Evolutionary conservation across 1,140 invertebrate genomes (phyloP).

Genomic region (Drosophila bocqueti): DNA sequence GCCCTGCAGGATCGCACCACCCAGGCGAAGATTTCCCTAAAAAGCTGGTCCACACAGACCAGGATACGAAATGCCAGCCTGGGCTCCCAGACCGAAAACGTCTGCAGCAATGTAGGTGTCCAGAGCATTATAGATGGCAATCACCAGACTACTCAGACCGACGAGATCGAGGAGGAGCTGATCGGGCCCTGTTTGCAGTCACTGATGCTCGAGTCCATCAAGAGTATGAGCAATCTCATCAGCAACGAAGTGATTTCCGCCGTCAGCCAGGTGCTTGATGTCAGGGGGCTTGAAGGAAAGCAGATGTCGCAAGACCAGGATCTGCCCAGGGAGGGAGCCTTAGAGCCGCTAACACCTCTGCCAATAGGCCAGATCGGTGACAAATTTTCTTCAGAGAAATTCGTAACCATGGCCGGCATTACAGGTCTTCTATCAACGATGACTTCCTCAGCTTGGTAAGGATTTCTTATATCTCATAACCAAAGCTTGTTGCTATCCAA

Average conservation of each 20-base stretch:
- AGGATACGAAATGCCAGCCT: background rate
- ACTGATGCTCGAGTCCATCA: slow-evolving; percentile 22
- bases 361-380: slow-evolving; percentile 6
- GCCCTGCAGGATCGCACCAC: background rate
- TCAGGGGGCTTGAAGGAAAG: background rate
- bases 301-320: background rate
- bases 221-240: slow-evolving; percentile 14
- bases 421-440: background rate
- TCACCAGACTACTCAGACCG: slow-evolving; percentile 24
- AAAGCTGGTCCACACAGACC: background rate
- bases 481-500: background rate
- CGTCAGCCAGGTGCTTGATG: slow-evolving; percentile 31
- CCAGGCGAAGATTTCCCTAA: background rate
- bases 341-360: background rate
- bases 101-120: background rate
- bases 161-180: slow-evolving; percentile 2
- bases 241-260: slow-evolving; percentile 12
- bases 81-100: background rate
- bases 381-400: background rate
- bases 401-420: background rate
- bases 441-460: background rate
- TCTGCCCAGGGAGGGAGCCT: slow-evolving; percentile 9
- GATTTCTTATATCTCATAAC: background rate
- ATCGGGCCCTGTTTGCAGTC: slow-evolving; percentile 2
- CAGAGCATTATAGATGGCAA: slow-evolving; percentile 1